Percentiles rank a stretch among this genome's conserved stretches.
These are phyloP conservation scores for Bombus balteatus DNA, from an alignment of 1,140 invertebrate species.

Conservation along the genomic window DNA sequence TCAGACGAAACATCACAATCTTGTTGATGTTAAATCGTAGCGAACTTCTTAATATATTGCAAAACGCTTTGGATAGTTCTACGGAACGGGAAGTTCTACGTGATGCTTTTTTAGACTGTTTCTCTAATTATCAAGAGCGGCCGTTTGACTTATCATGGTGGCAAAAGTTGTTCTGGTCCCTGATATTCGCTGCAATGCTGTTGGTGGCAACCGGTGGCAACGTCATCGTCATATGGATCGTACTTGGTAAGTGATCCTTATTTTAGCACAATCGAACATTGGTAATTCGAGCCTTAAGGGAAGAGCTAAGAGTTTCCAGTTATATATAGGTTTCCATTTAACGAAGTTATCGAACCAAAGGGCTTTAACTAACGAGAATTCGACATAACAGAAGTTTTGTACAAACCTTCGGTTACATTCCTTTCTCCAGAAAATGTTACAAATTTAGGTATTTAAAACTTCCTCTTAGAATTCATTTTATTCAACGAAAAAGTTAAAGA, in stretches of 20 bases:
- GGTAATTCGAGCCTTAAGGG: too few species aligned
- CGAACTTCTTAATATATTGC: constrained; percentile 63
- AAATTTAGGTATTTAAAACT: too few species aligned
- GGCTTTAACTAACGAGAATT: too few species aligned
- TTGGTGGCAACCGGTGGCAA: constrained; percentile 92
- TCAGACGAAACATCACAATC: constrained; percentile 61
- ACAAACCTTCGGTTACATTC: too few species aligned
- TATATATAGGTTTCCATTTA: too few species aligned
- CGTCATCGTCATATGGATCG: constrained; percentile 94
- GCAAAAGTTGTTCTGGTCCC: constrained; percentile 88
- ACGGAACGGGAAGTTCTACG: constrained; percentile 55
- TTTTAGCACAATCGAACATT: neutral
- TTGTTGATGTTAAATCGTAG: constrained; percentile 64
- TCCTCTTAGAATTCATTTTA: too few species aligned
- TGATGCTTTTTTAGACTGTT: constrained; percentile 70
- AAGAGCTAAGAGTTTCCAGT: too few species aligned
- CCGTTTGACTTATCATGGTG: constrained; percentile 82
- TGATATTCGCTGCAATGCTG: constrained; percentile 89
- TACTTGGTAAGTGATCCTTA: constrained; percentile 86
- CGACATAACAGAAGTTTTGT: too few species aligned
- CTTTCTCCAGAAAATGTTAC: too few species aligned
- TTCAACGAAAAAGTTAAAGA: too few species aligned
- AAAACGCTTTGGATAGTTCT: constrained; percentile 62
- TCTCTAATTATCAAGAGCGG: constrained; percentile 66
- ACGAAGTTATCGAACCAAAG: too few species aligned